Evolutionary conservation across 2,113 vertebrate genomes (phyloP).

Genomic region (Butorides virescens): DNA sequence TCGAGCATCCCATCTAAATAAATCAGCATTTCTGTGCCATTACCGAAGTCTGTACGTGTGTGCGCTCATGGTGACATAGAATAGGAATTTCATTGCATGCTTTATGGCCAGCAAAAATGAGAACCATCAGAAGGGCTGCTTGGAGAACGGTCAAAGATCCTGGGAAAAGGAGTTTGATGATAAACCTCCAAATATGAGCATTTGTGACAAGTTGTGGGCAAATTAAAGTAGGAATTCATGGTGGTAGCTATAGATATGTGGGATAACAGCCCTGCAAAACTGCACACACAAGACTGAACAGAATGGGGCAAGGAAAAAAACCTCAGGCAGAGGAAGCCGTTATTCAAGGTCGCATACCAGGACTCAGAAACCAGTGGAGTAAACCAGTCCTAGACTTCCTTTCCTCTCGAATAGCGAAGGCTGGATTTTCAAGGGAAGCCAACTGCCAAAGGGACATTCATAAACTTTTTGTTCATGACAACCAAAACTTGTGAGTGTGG

Average conservation of each 20-base stretch:
- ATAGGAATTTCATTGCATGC: not conserved
- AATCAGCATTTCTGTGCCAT: not conserved
- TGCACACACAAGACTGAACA: not conserved
- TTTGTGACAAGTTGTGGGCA: too few relatives aligned
- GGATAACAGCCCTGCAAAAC: not conserved
- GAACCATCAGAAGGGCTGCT: not conserved
- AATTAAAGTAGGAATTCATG: not conserved
- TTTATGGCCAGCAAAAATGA: not conserved
- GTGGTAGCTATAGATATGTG: not conserved
- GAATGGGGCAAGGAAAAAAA: not conserved
- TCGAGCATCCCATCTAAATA: not conserved
- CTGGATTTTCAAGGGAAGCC: not conserved
- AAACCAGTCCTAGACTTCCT: not conserved
- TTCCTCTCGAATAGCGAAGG: not conserved
- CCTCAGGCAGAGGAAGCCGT: not conserved
- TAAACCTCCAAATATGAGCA: not conserved
- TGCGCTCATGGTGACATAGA: not conserved
- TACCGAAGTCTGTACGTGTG: not conserved
- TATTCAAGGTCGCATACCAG: not conserved
- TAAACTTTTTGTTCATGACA: not conserved
- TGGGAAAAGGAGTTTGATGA: not conserved
- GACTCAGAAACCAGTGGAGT: not conserved
- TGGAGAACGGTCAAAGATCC: not conserved
- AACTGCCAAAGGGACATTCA: not conserved
- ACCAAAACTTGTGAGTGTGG: not conserved